phyloP scores from a whole-genome alignment of 2,113 vertebrate species.

The Takifugu bimaculatus region DNA sequence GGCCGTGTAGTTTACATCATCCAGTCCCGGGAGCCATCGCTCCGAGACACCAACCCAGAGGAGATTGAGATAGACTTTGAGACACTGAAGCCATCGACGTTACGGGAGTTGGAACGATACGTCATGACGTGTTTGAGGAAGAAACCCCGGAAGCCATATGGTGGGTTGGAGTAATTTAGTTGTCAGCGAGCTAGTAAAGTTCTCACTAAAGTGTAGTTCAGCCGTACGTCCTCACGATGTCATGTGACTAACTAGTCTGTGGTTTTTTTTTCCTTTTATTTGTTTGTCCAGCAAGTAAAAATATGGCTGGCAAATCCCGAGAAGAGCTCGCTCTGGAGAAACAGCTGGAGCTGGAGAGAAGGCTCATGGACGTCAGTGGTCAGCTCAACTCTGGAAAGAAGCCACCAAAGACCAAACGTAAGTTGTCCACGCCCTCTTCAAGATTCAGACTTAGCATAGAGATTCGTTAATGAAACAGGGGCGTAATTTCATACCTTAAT shows the following conservation, averaged over 20 bases:
- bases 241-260: neutral
- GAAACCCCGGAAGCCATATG: slow-evolving; percentile 88
- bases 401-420: slow-evolving; percentile 85
- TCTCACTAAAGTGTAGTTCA: too few species aligned
- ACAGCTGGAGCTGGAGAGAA: slow-evolving; percentile 85
- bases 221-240: too few species aligned
- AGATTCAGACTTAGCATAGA: too few species aligned
- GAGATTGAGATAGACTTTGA: slow-evolving; percentile 96
- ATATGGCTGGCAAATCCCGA: slow-evolving; percentile 83
- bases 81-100: slow-evolving; percentile 89
- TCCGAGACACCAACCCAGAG: slow-evolving; percentile 90
- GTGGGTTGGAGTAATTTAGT: slow-evolving; percentile 48
- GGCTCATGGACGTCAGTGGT: slow-evolving; percentile 89
- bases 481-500: too few species aligned
- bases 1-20: slow-evolving; percentile 94
- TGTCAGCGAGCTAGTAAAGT: too few species aligned
- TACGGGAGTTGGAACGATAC: slow-evolving; percentile 88
- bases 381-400: slow-evolving; percentile 92
- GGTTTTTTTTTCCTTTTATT: neutral
- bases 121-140: slow-evolving; percentile 91
- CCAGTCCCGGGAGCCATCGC: slow-evolving; percentile 87
- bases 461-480: neutral
- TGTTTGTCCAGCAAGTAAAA: slow-evolving; percentile 74
- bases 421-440: slow-evolving; percentile 17
- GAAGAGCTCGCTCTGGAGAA: slow-evolving; percentile 91